A percentile compares a stretch with the other conserved stretches of the same genome.
phyloP scores from a whole-genome alignment of 2,113 vertebrate species.

The Lagopus leucura region DNA sequence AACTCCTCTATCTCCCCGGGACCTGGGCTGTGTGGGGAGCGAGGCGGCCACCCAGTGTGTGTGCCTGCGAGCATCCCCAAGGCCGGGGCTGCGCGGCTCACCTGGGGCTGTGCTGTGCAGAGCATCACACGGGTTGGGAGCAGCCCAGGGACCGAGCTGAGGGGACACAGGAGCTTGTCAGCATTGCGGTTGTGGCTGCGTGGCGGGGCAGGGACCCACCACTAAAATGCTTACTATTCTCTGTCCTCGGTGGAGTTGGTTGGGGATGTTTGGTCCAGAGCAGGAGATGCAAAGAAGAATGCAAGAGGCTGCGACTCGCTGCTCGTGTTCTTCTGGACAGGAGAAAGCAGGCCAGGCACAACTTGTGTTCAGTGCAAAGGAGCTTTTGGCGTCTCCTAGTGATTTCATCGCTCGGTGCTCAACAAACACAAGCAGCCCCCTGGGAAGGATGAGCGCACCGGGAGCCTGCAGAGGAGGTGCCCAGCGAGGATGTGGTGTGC shows the following conservation, averaged over 20 bases:
- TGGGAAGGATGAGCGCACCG: accelerated
- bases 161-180: background rate
- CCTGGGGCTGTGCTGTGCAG: background rate
- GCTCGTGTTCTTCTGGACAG: accelerated
- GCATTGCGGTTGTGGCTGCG: accelerated
- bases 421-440: background rate
- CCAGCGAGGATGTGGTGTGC: background rate
- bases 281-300: accelerated
- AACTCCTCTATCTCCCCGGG: background rate
- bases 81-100: background rate
- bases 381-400: accelerated
- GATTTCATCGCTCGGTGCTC: accelerated
- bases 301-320: accelerated
- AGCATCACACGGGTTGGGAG: accelerated
- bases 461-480: background rate
- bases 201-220: background rate
- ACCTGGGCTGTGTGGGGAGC: accelerated
- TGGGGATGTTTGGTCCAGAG: background rate
- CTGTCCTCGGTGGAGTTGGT: background rate
- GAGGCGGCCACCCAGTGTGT: background rate
- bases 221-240: background rate
- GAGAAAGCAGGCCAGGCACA: accelerated
- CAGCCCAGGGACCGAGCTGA: background rate
- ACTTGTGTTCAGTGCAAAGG: accelerated
- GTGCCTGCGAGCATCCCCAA: background rate